Percentiles rank a stretch among this genome's conserved stretches.
These are phyloP conservation scores for Amiota communis DNA, from an alignment of 2,888 invertebrate species.

Conservation along the genomic window DNA sequence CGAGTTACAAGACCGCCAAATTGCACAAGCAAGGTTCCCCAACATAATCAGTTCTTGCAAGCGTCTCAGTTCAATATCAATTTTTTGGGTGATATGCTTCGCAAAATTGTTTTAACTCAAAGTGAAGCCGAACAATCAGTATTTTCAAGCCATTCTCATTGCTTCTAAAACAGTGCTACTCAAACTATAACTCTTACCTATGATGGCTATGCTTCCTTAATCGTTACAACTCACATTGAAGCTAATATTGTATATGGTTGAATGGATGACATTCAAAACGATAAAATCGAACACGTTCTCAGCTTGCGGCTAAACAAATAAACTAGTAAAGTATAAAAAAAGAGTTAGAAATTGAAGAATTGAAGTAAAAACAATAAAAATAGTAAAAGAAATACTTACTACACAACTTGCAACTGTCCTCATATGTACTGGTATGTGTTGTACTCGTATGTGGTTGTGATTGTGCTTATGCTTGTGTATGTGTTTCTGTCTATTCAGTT, in stretches of 20 bases:
- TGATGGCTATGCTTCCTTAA: too few relatives aligned
- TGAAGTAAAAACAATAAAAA: background rate
- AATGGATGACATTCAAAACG: background rate
- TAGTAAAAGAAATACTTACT: constrained; percentile 2
- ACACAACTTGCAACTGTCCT: constrained; percentile 11
- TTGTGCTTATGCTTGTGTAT: background rate
- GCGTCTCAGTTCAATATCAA: too few relatives aligned
- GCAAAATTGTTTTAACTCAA: too few relatives aligned
- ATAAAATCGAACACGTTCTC: background rate
- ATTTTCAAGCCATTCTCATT: too few relatives aligned
- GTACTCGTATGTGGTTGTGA: background rate
- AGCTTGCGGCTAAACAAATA: constrained; percentile 8
- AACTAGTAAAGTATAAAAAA: background rate
- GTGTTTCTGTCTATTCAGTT: background rate
- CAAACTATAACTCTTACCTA: too few relatives aligned
- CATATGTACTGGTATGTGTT: background rate
- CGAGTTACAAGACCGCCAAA: too few relatives aligned
- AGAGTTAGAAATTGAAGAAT: background rate
- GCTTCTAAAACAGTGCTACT: too few relatives aligned
- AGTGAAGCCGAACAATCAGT: too few relatives aligned
- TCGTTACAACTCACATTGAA: background rate
- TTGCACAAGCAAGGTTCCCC: too few relatives aligned
- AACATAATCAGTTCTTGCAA: too few relatives aligned
- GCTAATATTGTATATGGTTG: background rate
- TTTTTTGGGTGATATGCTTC: too few relatives aligned